Evolutionary conservation across 2,797 vertebrate genomes (phyloP).

Genomic region (Anguilla megastoma): DNA sequence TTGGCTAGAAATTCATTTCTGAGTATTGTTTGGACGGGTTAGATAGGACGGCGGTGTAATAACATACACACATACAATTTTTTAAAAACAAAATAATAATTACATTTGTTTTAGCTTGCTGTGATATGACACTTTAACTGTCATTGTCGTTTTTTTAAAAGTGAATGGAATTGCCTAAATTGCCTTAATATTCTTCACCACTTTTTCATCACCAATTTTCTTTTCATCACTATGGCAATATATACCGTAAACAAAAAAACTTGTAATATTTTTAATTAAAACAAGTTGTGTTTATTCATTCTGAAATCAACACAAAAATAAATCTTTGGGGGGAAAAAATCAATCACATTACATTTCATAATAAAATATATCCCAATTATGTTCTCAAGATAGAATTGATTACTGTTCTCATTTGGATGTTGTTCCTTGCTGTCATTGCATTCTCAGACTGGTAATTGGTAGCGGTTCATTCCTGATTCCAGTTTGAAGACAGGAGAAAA

Average conservation of each 20-base stretch:
- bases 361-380: conserved; percentile 3
- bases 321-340: background rate
- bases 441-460: conserved; percentile 23
- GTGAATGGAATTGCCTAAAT: background rate
- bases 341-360: background rate
- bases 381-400: background rate
- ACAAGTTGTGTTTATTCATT: background rate
- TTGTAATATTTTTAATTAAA: background rate
- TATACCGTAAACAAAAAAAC: background rate
- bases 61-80: background rate
- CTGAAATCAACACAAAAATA: conserved; percentile 15
- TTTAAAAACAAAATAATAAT: background rate
- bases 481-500: conserved; percentile 23
- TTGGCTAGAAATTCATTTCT: background rate
- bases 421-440: background rate
- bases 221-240: conserved; percentile 2
- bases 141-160: background rate
- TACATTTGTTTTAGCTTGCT: background rate
- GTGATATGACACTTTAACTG: background rate
- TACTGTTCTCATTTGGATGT: conserved; percentile 5
- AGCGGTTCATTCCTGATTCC: conserved; percentile 25
- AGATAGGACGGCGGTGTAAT: too few relatives aligned
- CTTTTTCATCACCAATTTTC: background rate
- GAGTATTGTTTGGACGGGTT: background rate
- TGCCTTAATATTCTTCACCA: background rate